These are phyloP conservation scores for Dynastes hyllus DNA, from an alignment of 2,888 invertebrate species.

Conservation along the genomic window DNA sequence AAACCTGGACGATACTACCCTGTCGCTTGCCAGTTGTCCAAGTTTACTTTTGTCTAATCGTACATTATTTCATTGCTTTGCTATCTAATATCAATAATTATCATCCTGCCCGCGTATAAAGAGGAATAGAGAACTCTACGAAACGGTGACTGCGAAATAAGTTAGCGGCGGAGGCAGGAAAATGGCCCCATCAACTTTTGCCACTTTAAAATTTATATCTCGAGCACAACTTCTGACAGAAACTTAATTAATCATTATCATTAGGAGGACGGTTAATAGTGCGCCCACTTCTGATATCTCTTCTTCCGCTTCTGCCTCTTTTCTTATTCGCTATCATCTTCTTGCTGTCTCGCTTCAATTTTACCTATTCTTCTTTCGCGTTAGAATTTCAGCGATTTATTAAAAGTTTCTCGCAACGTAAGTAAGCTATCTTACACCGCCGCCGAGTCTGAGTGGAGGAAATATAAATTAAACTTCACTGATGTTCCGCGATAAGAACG, in stretches of 20 bases:
- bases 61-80: no score
- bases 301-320: conserved; percentile 3
- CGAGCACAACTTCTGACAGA: conserved; percentile 58
- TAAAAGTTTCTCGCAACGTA: conserved; percentile 42
- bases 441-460: conserved; percentile 9
- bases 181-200: conserved; percentile 50
- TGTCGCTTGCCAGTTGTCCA: no score
- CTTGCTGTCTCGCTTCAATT: background rate
- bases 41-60: no score
- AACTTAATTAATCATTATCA: conserved; percentile 60
- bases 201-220: conserved; percentile 59
- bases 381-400: conserved; percentile 47
- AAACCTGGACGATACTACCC: no score
- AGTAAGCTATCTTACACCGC: conserved; percentile 15
- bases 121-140: conserved; percentile 25
- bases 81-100: no score
- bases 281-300: conserved; percentile 21
- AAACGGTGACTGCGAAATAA: background rate
- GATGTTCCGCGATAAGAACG: background rate
- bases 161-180: conserved; percentile 1
- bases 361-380: conserved; percentile 24
- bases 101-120: background rate
- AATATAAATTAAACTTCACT: conserved; percentile 6
- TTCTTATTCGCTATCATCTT: conserved; percentile 17
- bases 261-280: conserved; percentile 54